Evolutionary conservation across 35 echinoderm and acorn worm species (phyloP).

Genomic region (Acanthaster planci): DNA sequence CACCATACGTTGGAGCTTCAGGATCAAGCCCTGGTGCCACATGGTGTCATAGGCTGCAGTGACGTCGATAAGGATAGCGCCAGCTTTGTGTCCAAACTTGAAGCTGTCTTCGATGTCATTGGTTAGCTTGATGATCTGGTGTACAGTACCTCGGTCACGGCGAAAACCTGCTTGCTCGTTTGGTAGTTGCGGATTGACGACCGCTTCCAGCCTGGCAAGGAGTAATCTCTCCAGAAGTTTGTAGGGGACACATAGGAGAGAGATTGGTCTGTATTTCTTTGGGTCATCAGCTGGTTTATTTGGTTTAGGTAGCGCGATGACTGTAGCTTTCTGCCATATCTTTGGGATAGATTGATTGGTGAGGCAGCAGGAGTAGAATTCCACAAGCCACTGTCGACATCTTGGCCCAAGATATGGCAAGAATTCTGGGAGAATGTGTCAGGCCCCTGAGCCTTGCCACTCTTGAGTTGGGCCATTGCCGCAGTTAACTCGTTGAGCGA

Average conservation of each 20-base stretch:
- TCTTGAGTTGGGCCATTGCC: not conserved
- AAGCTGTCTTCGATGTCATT: constrained; percentile 47
- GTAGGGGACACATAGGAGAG: constrained; percentile 17
- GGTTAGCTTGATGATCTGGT: constrained; percentile 25
- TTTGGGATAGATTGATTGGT: not conserved
- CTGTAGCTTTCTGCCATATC: constrained; percentile 33
- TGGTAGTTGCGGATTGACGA: not conserved
- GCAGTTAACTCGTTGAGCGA: not conserved
- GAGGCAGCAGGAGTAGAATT: not conserved
- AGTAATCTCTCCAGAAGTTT: constrained; percentile 5
- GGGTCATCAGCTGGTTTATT: constrained; percentile 44
- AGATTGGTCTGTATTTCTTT: constrained; percentile 47
- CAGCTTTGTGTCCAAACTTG: constrained; percentile 20
- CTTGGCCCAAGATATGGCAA: constrained; percentile 8
- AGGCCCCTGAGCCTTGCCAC: constrained; percentile 14
- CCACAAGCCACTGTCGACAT: not conserved
- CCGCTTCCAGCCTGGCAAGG: not conserved
- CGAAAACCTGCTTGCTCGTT: constrained; percentile 21
- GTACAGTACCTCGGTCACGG: not conserved
- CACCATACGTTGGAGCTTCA: constrained; percentile 10
- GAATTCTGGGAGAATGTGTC: constrained; percentile 43
- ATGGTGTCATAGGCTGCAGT: constrained; percentile 50
- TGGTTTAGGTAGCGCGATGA: constrained; percentile 25
- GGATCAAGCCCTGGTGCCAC: constrained; percentile 17
- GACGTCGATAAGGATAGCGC: constrained; percentile 32